A percentile compares a stretch with the other conserved stretches of the same genome.
These are phyloP conservation scores for Oceanodroma tethys DNA, from an alignment of 2,113 vertebrate genomes.

Conservation along the genomic window DNA sequence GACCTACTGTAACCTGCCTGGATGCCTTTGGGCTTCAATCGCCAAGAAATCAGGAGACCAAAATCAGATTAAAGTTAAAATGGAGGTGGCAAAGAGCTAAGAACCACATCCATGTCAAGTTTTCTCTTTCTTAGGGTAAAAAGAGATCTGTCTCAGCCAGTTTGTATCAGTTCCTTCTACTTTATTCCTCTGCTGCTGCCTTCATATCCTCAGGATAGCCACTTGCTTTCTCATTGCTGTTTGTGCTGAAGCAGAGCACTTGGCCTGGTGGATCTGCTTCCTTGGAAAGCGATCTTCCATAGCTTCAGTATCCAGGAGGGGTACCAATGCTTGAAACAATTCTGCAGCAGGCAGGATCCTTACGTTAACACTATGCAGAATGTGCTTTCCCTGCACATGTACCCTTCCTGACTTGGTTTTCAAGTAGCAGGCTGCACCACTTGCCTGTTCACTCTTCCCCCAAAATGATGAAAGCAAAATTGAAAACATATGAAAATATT, in stretches of 20 bases:
- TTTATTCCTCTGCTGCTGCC: not conserved
- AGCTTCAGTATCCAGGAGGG: not conserved
- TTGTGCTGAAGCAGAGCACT: not conserved
- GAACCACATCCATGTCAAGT: not conserved
- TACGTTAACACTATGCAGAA: not conserved
- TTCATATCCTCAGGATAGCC: not conserved
- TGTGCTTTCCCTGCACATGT: not conserved
- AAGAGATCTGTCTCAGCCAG: not conserved
- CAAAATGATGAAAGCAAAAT: slow-evolving; percentile 25
- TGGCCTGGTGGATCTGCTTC: not conserved
- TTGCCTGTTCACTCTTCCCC: not conserved
- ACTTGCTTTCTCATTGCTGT: not conserved
- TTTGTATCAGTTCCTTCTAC: not conserved
- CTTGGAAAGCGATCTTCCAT: not conserved
- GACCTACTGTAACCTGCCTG: not conserved
- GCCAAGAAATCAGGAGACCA: not conserved
- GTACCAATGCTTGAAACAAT: not conserved
- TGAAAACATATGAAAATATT: slow-evolving; percentile 27
- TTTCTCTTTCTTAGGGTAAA: not conserved
- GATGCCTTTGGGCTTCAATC: not conserved
- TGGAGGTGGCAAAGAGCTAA: not conserved
- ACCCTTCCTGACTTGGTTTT: not conserved
- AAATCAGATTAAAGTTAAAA: not conserved
- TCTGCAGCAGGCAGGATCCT: not conserved
- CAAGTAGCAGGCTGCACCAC: not conserved